Percentiles rank a stretch among this genome's conserved stretches.
Conservation (phyloP, 2,797 vertebrate genomes). For the Gymnocypris eckloni region DNA sequence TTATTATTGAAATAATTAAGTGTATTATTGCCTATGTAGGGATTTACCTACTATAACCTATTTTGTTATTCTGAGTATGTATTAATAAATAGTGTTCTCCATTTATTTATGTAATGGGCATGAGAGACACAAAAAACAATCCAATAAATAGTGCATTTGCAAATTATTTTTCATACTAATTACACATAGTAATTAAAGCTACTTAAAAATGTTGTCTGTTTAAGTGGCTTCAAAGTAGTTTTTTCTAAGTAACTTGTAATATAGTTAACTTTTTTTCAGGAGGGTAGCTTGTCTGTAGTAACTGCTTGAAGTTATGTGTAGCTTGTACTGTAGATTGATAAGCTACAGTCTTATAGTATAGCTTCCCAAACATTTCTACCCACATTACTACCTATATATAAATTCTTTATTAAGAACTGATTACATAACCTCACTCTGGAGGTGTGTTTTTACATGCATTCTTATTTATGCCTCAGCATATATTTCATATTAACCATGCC, state of each 20-base stretch:
- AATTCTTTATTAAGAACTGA: not conserved
- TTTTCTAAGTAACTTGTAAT: not conserved
- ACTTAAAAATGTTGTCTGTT: not conserved
- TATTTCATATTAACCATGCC: not conserved
- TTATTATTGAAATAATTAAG: too few species aligned
- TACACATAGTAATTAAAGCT: not conserved
- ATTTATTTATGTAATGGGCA: too few species aligned
- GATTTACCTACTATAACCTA: too few species aligned
- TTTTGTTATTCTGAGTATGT: too few species aligned
- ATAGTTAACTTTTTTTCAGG: not conserved
- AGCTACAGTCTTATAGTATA: not conserved
- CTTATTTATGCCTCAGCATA: conserved; percentile 20
- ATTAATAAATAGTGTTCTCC: too few species aligned
- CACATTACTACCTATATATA: not conserved
- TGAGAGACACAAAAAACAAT: too few species aligned
- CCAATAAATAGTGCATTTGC: too few species aligned
- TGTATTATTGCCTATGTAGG: too few species aligned
- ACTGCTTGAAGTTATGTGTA: not conserved
- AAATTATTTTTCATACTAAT: not conserved
- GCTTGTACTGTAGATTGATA: not conserved
- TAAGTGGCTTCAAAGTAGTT: not conserved
- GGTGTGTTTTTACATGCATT: not conserved
- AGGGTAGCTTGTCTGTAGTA: not conserved
- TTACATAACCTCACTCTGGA: not conserved
- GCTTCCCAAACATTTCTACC: not conserved